phyloP scores from a whole-genome alignment of 2,113 vertebrate species.

The Ciconia stormi region DNA sequence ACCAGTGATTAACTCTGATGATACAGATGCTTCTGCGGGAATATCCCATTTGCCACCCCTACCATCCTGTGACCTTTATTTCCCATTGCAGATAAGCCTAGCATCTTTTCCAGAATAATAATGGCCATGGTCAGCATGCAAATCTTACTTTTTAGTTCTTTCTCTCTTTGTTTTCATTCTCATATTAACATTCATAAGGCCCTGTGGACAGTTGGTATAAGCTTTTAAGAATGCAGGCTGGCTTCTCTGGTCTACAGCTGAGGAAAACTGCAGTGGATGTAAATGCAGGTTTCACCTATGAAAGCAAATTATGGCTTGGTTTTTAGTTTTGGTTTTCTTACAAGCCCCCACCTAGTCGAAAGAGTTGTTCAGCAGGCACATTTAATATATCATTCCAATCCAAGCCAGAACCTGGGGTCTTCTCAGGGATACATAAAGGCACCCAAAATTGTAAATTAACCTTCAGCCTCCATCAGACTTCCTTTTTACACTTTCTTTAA shows the following conservation, averaged over 20 bases:
- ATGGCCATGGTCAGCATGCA: background rate
- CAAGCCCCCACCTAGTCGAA: fast-evolving
- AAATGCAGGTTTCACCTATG: background rate
- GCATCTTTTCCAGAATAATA: background rate
- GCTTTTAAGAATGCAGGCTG: background rate
- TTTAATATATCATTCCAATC: background rate
- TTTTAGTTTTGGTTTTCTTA: background rate
- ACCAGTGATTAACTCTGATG: background rate
- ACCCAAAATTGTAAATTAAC: background rate
- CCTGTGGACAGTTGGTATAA: background rate
- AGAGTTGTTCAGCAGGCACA: background rate
- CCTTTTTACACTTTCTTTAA: background rate
- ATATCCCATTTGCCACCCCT: background rate
- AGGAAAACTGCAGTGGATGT: background rate
- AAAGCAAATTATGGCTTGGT: background rate
- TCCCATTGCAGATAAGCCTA: background rate
- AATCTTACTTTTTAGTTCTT: background rate
- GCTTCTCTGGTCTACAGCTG: background rate
- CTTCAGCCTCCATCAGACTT: background rate
- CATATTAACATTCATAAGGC: background rate
- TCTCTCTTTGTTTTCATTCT: background rate
- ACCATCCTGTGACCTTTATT: background rate
- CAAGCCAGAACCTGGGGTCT: background rate
- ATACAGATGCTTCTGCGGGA: fast-evolving
- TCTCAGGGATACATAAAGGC: background rate